Percentiles rank a stretch among this genome's conserved stretches.
Conservation (phyloP, 2,888 invertebrate species). For the Andrena flavipes region DNA sequence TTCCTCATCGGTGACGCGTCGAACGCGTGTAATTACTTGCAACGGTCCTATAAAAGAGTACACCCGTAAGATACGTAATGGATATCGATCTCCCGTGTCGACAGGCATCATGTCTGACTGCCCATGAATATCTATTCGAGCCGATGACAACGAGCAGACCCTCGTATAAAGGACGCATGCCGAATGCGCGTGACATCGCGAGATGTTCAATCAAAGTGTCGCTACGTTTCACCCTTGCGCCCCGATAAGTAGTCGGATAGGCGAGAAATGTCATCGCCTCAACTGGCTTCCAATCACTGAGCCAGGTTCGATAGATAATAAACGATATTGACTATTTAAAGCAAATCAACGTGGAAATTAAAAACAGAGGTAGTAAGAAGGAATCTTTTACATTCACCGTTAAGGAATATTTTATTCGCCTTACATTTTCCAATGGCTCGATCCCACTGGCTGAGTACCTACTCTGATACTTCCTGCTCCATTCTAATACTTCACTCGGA, state of each 20-base stretch:
- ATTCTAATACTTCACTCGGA: neutral
- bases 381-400: no score
- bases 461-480: neutral
- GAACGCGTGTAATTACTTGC: neutral
- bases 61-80: slow-evolving; percentile 38
- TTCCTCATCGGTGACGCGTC: neutral
- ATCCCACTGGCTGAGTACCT: neutral
- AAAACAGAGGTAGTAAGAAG: no score
- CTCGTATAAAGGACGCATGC: slow-evolving; percentile 44
- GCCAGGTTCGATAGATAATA: no score
- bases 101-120: slow-evolving; percentile 46
- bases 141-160: slow-evolving; percentile 42
- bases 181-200: slow-evolving; percentile 53
- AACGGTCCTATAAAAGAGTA: neutral
- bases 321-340: no score
- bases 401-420: no score
- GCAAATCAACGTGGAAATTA: no score
- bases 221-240: slow-evolving; percentile 28
- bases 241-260: slow-evolving; percentile 12
- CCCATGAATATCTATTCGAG: slow-evolving; percentile 55
- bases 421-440: no score
- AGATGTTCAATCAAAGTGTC: slow-evolving; percentile 55
- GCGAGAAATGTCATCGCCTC: neutral
- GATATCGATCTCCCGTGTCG: slow-evolving; percentile 46
- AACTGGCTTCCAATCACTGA: neutral